Evolutionary conservation across 2,113 vertebrate species (phyloP).

Genomic region (Chaetodon auriga): DNA sequence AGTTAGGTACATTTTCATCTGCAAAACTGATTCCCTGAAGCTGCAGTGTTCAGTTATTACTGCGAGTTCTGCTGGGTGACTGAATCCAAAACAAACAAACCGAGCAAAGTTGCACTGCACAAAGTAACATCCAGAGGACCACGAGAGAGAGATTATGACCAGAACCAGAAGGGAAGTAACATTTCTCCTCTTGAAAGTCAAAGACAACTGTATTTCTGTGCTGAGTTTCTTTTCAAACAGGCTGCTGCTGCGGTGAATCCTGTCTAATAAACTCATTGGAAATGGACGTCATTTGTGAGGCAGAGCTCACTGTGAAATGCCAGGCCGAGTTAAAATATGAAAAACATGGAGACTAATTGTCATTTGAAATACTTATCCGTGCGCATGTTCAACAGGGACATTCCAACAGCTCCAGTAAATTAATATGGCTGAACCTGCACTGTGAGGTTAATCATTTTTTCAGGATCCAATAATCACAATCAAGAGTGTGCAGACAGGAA

Average conservation of each 20-base stretch:
- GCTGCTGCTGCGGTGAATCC: background rate
- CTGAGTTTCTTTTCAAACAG: background rate
- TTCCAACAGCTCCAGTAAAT: slow-evolving; percentile 32
- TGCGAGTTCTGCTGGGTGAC: too few species aligned
- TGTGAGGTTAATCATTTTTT: slow-evolving; percentile 45
- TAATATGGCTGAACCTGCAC: slow-evolving; percentile 25
- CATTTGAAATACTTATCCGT: slow-evolving; percentile 8
- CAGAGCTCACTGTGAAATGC: background rate
- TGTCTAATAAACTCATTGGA: background rate
- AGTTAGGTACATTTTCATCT: too few species aligned
- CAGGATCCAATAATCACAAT: slow-evolving; percentile 38
- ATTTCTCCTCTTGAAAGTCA: background rate
- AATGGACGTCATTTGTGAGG: background rate
- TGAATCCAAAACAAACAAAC: background rate
- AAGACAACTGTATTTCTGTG: background rate
- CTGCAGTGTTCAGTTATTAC: too few species aligned
- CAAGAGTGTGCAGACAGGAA: background rate
- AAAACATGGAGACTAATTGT: slow-evolving; percentile 5
- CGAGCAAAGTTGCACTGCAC: too few species aligned
- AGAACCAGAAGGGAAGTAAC: background rate
- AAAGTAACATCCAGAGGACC: background rate
- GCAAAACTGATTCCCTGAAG: too few species aligned
- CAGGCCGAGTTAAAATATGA: background rate
- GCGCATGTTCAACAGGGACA: background rate
- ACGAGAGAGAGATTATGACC: background rate